A percentile compares a stretch with the other conserved stretches of the same genome.
Conservation (phyloP, 1,140 invertebrate genomes). For the Spodoptera frugiperda region DNA sequence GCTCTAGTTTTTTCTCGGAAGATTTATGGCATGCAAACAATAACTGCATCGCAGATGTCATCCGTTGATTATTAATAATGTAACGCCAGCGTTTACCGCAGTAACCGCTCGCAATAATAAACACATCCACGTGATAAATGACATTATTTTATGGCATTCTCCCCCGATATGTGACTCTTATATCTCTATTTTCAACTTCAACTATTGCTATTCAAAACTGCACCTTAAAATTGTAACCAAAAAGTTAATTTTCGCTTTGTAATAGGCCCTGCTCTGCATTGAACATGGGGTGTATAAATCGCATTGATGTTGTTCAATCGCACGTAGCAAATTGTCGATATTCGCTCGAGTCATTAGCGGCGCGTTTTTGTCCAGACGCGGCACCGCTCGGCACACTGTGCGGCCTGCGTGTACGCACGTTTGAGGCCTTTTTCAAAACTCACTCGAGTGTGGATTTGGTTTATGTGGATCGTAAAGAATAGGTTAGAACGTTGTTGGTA, state of each 20-base stretch:
- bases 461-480: conserved; percentile 46
- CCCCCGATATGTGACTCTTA: conserved; percentile 73
- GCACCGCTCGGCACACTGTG: conserved; percentile 50
- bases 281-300: conserved; percentile 68
- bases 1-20: conserved; percentile 48
- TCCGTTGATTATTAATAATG: conserved; percentile 72
- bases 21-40: conserved; percentile 59
- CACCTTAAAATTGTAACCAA: neutral
- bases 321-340: conserved; percentile 83
- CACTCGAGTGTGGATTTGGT: conserved; percentile 63
- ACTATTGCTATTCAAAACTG: neutral
- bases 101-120: conserved; percentile 77
- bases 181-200: conserved; percentile 72
- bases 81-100: conserved; percentile 80
- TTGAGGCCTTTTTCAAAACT: conserved; percentile 58
- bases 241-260: conserved; percentile 38
- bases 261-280: conserved; percentile 56
- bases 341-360: conserved; percentile 70
- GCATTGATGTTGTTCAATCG: conserved; percentile 81
- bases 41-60: conserved; percentile 75
- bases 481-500: conserved; percentile 47
- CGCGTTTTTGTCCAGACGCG: conserved; percentile 59
- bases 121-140: conserved; percentile 81
- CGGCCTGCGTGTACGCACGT: conserved; percentile 49
- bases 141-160: conserved; percentile 80